Evolutionary conservation across 35 echinoderm and acorn worm species (phyloP).

Genomic region (Strongylocentrotus purpuratus): DNA sequence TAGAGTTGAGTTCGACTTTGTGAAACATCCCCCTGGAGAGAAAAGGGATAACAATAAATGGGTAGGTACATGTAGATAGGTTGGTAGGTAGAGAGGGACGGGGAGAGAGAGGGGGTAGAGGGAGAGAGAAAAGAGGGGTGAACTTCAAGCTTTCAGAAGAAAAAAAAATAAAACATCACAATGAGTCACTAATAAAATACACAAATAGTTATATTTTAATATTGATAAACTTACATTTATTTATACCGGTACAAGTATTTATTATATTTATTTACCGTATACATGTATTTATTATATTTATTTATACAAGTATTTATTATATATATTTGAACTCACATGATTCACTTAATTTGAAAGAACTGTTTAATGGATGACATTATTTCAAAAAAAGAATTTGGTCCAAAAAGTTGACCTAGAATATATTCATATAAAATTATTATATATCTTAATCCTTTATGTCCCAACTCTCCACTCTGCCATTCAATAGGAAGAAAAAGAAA

Average conservation of each 20-base stretch:
- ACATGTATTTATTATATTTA: too few species aligned
- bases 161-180: too few species aligned
- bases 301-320: background rate
- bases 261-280: too few species aligned
- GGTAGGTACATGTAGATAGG: background rate
- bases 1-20: too few species aligned
- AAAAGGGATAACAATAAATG: background rate
- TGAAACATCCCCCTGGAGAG: too few species aligned
- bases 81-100: background rate
- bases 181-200: background rate
- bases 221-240: background rate
- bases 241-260: too few species aligned
- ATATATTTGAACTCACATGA: background rate
- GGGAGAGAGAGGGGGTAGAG: too few species aligned
- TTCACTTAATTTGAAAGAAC: background rate
- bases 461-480: too few species aligned
- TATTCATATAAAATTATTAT: too few species aligned
- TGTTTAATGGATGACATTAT: background rate
- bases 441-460: too few species aligned
- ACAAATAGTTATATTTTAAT: background rate
- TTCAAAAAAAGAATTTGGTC: background rate
- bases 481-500: background rate
- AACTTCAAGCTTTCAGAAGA: too few species aligned
- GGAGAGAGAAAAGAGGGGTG: too few species aligned
- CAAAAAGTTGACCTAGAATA: background rate